phyloP scores from a whole-genome alignment of 2,113 vertebrate species.

The Eira barbara region DNA sequence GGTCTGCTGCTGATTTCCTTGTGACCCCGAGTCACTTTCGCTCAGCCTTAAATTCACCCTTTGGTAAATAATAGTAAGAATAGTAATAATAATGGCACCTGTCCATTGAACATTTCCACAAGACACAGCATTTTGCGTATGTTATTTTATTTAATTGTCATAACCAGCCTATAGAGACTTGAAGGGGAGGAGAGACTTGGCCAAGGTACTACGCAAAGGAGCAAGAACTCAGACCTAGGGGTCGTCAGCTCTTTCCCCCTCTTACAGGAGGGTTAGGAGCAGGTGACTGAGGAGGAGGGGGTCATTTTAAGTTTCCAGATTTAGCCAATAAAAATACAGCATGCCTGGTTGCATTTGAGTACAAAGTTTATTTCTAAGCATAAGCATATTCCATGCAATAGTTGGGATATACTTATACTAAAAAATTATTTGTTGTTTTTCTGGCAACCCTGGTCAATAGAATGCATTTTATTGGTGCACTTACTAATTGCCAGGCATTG shows the following conservation, averaged over 20 bases:
- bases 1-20: background rate
- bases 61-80: background rate
- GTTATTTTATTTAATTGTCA: background rate
- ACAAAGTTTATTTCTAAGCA: background rate
- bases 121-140: background rate
- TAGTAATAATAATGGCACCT: background rate
- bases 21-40: background rate
- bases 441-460: background rate
- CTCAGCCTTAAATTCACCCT: background rate
- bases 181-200: background rate
- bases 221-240: background rate
- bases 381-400: background rate
- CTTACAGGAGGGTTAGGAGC: background rate
- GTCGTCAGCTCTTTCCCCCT: background rate
- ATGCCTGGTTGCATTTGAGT: background rate
- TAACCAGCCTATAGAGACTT: background rate
- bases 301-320: background rate
- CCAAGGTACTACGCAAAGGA: background rate
- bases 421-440: background rate
- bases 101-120: background rate
- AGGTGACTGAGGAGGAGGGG: background rate
- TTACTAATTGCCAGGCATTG: background rate
- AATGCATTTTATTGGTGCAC: background rate
- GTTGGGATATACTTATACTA: background rate
- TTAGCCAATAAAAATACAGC: background rate